A percentile compares a stretch with the other conserved stretches of the same genome.
Evolutionary conservation across 2,113 vertebrate genomes (phyloP).

Genomic region (Microtus ochrogaster): DNA sequence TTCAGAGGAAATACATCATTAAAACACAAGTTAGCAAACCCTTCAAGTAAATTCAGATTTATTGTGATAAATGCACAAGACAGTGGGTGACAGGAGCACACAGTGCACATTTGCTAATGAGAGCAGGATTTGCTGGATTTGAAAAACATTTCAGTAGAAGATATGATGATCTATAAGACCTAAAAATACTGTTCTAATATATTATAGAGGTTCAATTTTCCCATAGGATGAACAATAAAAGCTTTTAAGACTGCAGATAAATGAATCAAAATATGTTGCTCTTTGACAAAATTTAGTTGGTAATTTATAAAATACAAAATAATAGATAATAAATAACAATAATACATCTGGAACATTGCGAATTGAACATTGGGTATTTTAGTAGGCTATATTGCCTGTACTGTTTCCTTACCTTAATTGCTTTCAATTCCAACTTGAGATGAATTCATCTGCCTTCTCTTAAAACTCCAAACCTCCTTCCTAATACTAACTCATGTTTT

Average conservation of each 20-base stretch:
- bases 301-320: not conserved
- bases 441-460: not conserved
- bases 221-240: not conserved
- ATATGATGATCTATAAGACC: slow-evolving; percentile 30
- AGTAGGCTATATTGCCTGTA: not conserved
- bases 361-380: not conserved
- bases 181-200: slow-evolving; percentile 66
- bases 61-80: slow-evolving; percentile 11
- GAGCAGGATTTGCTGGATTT: slow-evolving; percentile 9
- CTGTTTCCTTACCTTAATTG: not conserved
- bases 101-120: slow-evolving; percentile 22
- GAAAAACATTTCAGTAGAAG: not conserved
- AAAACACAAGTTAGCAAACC: slow-evolving; percentile 42
- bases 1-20: slow-evolving; percentile 10
- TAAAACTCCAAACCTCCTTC: not conserved
- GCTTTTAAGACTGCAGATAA: slow-evolving; percentile 52
- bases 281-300: slow-evolving; percentile 33
- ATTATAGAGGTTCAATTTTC: not conserved
- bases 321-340: slow-evolving; percentile 55
- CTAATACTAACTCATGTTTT: not conserved
- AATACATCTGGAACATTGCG: not conserved
- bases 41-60: slow-evolving; percentile 41
- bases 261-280: slow-evolving; percentile 52
- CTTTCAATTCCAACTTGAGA: not conserved
- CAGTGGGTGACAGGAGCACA: slow-evolving; percentile 25